These are phyloP conservation scores for Itoplectis maculator DNA, from an alignment of 2,888 invertebrate genomes.

Conservation along the genomic window DNA sequence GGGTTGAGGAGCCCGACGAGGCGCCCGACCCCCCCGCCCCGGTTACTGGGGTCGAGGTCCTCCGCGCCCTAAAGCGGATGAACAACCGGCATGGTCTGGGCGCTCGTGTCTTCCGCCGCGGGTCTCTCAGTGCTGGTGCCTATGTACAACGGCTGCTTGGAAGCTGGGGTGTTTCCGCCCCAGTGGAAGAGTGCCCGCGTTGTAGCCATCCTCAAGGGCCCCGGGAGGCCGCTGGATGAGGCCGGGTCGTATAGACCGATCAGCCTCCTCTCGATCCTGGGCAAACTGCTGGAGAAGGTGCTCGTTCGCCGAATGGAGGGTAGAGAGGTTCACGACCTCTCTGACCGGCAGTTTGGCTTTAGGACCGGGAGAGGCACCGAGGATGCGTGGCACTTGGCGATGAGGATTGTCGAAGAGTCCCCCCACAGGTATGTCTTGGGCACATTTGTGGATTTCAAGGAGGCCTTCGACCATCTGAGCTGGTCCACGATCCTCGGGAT, in stretches of 20 bases:
- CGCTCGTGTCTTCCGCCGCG: neutral
- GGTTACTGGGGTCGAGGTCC: neutral
- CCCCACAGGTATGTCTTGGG: constrained; percentile 10
- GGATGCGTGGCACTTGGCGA: constrained; percentile 15
- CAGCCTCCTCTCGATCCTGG: constrained; percentile 27
- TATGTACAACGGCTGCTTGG: too few relatives aligned
- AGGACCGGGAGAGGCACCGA: constrained; percentile 27
- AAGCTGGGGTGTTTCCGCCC: too few relatives aligned
- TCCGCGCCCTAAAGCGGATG: neutral
- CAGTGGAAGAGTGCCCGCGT: too few relatives aligned
- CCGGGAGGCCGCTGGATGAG: constrained; percentile 30
- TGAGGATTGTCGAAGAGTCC: constrained; percentile 13
- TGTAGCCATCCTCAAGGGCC: constrained; percentile 17
- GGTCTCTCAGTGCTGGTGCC: neutral
- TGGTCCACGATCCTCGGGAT: constrained; percentile 3
- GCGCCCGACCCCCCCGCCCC: neutral
- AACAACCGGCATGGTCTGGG: neutral
- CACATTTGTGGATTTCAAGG: too few relatives aligned
- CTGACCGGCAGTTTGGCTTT: constrained; percentile 37
- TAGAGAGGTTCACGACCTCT: constrained; percentile 5
- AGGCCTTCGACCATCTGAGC: constrained; percentile 23
- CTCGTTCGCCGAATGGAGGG: constrained; percentile 18
- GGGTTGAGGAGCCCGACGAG: neutral
- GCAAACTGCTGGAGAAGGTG: constrained; percentile 22
- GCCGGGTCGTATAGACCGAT: constrained; percentile 29